Base-by-base conservation (phyloP, 1,140 invertebrate genomes). In the Aphidius gifuensis region DNA sequence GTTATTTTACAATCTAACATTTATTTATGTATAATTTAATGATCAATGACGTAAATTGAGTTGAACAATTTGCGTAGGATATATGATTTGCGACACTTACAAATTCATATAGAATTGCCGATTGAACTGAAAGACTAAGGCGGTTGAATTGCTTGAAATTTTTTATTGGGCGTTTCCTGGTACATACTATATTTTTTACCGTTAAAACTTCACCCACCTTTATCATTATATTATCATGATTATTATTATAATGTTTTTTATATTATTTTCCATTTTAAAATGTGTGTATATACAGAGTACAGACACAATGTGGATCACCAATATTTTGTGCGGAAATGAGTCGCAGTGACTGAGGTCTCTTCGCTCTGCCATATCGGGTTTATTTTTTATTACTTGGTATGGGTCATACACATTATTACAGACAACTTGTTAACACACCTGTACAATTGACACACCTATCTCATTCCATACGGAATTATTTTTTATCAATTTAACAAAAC, bases 201-300 rank as follows among this genome's bases (percentile, higher is more conserved):
- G 73, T 74, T 74, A 71, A 47, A 23, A 4, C 69, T 67, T 67
- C 67, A 71, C 69, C 73, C 71, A 72, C 68, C 64, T 67, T 66
- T 70, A 66, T 71, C 68, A 65, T 60, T 5, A 55, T 55, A 55
- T 55, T 16, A 16, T 16, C 16, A 16, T 16, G 16, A 16, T 16
- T 16, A 16, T 16, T 16, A 16, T 16, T 16, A 16, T 16, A 16
- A 16, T 16, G 16, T 54, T 51, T 53, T 53, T 53, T 44, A 3
- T 44, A 8, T 11, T 8, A 8, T 44, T 44, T 44, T 44, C 0
- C 3, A 8, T 11, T 44, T 53, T 32, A 7, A 39, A 38, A 32
- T 32, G 23, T 32, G 23, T 32, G 23, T 32, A 32, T 23, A 23
- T 32, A 32, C 4, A 16, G 23, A 1, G 4, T 39, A 5, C 50